Evolutionary conservation across 2,888 invertebrate species (phyloP), one percentile per base, ranked within the genome.

Genomic region (Lasius fuliginosus): DNA sequence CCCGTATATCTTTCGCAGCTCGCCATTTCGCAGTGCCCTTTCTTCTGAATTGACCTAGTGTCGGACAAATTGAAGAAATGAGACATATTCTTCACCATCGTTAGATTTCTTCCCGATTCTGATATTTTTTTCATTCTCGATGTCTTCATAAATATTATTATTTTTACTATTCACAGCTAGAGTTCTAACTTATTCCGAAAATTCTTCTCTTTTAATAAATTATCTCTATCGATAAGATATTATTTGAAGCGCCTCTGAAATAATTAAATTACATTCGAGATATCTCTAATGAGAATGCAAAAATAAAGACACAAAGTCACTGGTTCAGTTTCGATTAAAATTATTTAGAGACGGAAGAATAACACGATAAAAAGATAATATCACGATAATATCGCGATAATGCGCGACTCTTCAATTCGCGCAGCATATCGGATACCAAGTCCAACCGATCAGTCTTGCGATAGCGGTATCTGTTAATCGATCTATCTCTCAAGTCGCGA

Each of bases 1-100:
- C 60, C 23, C 53, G n/a, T 58, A 58, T 58, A 77, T 77, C 36
- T 67, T 40, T 56, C 79, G 79, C 42, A 12, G 8, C 33, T 42
- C 82, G 71, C 68, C 79, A 40, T 62, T 65, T 73, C 67, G 53
- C 53, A 4, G 56, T 67, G 53, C 46, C 33, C 30, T 73, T 62
- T 74, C 74, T 69, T 40, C 62, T 23, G 42, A 69, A 76, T 77
- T 65, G 76, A 62, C 67, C 71, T 67, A 77, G 64, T 65, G 83
- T 56, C 81, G 69, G 82, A 36, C 56, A 81, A 68, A 81, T 75
- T 56, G 75, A 42, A 56, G 64, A 65, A 81, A 56, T 6, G 62
- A 11, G 18, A 79, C 42, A 68, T 49, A 40, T 27, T 60, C 49
- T 56, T 36, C 40, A 46, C 0, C n/a, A 23, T 30, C 56, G 40